Percentiles rank a stretch among this genome's conserved stretches.
Evolutionary conservation across 35 echinoderm and acorn worm genomes (phyloP).

Genomic region (Eucidaris tribuloides): DNA sequence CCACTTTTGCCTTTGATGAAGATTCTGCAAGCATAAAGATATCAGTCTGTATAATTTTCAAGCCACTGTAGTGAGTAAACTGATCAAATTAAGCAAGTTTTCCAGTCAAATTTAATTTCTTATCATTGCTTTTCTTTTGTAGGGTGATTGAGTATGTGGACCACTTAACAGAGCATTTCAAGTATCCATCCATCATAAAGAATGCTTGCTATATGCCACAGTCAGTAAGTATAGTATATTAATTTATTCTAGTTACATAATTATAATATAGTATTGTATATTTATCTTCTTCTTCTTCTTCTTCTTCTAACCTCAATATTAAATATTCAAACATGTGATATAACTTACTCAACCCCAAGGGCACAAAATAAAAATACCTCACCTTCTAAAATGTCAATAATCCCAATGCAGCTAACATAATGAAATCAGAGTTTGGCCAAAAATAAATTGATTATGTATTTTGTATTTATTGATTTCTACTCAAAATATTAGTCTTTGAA

Average conservation of each 20-base stretch:
- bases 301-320: too few relatives aligned
- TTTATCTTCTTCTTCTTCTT: too few relatives aligned
- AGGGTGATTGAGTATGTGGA: constrained; percentile 98
- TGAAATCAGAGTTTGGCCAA: neutral
- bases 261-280: too few relatives aligned
- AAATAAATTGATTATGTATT: neutral
- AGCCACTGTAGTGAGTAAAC: too few relatives aligned
- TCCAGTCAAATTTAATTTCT: too few relatives aligned
- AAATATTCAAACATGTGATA: neutral
- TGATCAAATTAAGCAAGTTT: too few relatives aligned
- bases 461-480: neutral
- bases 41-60: too few relatives aligned
- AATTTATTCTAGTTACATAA: neutral
- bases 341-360: neutral
- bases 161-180: constrained; percentile 85
- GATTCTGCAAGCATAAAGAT: too few relatives aligned
- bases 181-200: constrained; percentile 88
- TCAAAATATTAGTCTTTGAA: neutral
- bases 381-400: neutral
- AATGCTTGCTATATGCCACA: constrained; percentile 76
- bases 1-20: too few relatives aligned
- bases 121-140: too few relatives aligned
- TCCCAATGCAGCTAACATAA: neutral
- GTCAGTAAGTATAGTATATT: constrained; percentile 47
- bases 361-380: neutral